Evolutionary conservation across 2,888 invertebrate species (phyloP), one percentile per base, ranked within the genome.

Genomic region (Volucella inanis): DNA sequence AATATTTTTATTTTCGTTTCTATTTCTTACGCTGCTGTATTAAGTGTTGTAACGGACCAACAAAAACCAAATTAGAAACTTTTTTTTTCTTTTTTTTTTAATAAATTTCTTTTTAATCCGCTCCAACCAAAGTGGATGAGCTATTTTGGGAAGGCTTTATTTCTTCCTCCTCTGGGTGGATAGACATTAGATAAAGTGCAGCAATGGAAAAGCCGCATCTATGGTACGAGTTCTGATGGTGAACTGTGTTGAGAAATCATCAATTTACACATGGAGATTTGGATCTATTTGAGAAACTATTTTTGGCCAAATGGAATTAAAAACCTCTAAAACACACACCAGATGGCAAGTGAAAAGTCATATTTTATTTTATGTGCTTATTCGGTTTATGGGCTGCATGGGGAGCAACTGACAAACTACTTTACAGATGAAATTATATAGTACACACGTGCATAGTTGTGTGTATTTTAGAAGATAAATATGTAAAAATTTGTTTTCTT

Each of bases 141-240:
- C 64, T 83, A 83, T 83, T 83, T 83, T 65, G 50, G 64, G 74
- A 67, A 64, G 79, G 79, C 74, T 79, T 79, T 84, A 52, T 84
- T 79, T 38, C 43, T 22, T 61, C 64, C 70, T 74, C 38, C 39
- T 55, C 57, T 52, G 55, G 22, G 75, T 31, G 55, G 22, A 31
- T 59, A 47, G 43, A 64, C 14, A 31, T 41, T 54, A 50, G 78
- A 84, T 75, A 70, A 79, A 84, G 83, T 84, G 83, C 83, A 77
- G 68, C 52, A n/a, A 39, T 64, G 22, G 41, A 52, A 14, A 43
- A 71, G 62, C 77, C 61, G 55, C 74, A 79, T 43, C 78, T 43
- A n/a, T n/a, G n/a, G n/a, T n/a, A 39, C 31, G 6, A 31, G 6
- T 31, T 31, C 6, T 31, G 67, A 64, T 78, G 70, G 62, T 72